A percentile compares a stretch with the other conserved stretches of the same genome.
phyloP scores from a whole-genome alignment of 2,797 vertebrate genomes.

The Menidia menidia region DNA sequence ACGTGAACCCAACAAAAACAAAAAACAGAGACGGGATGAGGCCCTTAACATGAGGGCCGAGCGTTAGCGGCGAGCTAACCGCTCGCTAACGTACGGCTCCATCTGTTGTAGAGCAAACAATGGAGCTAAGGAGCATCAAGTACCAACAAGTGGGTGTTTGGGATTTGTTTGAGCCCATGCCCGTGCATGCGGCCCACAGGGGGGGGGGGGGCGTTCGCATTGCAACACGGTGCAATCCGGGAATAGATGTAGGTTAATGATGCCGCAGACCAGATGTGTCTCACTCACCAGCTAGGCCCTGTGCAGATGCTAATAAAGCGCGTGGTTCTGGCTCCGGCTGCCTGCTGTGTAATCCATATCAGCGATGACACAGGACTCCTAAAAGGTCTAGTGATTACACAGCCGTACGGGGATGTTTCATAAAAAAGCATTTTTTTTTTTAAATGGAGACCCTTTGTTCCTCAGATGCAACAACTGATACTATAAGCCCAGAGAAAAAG shows the following conservation, averaged over 20 bases:
- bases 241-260: slow-evolving; percentile 66
- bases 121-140: slow-evolving; percentile 25
- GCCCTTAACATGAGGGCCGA: slow-evolving; percentile 16
- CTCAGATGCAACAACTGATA: background rate
- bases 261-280: slow-evolving; percentile 67
- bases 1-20: slow-evolving; percentile 28
- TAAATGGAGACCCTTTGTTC: background rate
- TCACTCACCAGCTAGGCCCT: slow-evolving; percentile 42
- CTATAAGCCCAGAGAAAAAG: background rate
- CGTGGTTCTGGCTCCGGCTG: slow-evolving; percentile 29
- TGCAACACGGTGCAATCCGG: slow-evolving; percentile 47
- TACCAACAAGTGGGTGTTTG: slow-evolving; percentile 43
- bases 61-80: slow-evolving; percentile 14
- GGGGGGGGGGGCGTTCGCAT: slow-evolving; percentile 26
- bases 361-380: background rate
- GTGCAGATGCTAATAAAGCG: slow-evolving; percentile 31
- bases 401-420: background rate
- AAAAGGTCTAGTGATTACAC: background rate
- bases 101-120: slow-evolving; percentile 51
- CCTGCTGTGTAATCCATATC: slow-evolving; percentile 1
- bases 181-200: slow-evolving; percentile 39
- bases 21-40: background rate
- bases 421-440: background rate
- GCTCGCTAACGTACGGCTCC: slow-evolving; percentile 42
- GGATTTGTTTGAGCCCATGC: slow-evolving; percentile 58